These are phyloP conservation scores for Erythrolamprus reginae DNA, from an alignment of 2,113 vertebrate species.

Conservation along the genomic window DNA sequence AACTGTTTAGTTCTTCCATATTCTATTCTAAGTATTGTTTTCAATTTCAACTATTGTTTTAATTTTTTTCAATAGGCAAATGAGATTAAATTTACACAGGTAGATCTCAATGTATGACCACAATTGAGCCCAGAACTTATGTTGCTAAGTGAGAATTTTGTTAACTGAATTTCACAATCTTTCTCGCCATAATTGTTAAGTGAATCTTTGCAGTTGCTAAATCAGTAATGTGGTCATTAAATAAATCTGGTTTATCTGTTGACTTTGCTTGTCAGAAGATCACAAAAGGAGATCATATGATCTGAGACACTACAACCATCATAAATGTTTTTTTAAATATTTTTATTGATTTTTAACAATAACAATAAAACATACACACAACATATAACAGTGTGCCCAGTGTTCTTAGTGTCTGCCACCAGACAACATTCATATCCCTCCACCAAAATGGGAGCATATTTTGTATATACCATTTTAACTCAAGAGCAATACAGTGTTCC, in stretches of 20 bases:
- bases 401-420: too few species aligned
- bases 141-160: not conserved
- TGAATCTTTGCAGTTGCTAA: not conserved
- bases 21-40: not conserved
- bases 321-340: too few species aligned
- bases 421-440: too few species aligned
- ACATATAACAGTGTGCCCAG: too few species aligned
- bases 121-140: not conserved
- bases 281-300: not conserved
- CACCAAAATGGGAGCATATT: too few species aligned
- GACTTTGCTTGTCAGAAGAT: not conserved
- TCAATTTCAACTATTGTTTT: not conserved
- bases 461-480: too few species aligned
- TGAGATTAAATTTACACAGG: not conserved
- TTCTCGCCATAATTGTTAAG: not conserved
- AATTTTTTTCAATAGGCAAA: not conserved
- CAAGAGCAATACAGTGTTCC: too few species aligned
- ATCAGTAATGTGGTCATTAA: not conserved
- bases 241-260: not conserved
- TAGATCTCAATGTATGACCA: not conserved
- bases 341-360: too few species aligned
- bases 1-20: not conserved
- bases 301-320: not conserved
- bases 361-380: too few species aligned
- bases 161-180: not conserved